Percentiles rank a stretch among this genome's conserved stretches.
Evolutionary conservation across 92 coral and sea anemone species (phyloP).

Genomic region (Zoanthus solanderi): DNA sequence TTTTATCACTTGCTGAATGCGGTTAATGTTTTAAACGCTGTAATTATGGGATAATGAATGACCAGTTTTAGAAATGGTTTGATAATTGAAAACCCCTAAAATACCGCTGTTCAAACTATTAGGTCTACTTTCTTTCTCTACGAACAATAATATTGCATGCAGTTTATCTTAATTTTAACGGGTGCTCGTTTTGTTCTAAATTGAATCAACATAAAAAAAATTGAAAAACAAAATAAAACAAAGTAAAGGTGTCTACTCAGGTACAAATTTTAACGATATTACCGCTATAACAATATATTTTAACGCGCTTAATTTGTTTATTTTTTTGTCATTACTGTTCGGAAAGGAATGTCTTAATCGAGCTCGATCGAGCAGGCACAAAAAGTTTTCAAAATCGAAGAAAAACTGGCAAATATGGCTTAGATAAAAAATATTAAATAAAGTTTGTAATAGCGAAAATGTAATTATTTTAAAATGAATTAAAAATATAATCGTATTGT

Average conservation of each 20-base stretch:
- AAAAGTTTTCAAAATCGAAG: neutral
- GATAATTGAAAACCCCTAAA: constrained; percentile 8
- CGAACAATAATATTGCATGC: neutral
- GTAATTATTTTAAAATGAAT: too few species aligned
- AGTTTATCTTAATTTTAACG: neutral
- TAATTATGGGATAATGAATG: neutral
- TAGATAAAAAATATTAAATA: too few species aligned
- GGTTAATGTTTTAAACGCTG: neutral
- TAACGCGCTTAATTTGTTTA: constrained; percentile 1
- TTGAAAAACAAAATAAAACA: constrained; percentile 3
- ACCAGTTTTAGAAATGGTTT: neutral
- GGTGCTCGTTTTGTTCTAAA: constrained; percentile 20
- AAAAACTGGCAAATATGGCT: too few species aligned
- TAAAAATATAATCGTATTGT: too few species aligned
- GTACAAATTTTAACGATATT: neutral
- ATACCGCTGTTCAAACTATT: neutral
- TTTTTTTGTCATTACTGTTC: constrained; percentile 7
- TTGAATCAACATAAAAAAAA: neutral
- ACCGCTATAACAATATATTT: neutral
- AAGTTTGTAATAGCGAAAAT: too few species aligned
- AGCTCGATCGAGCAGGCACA: neutral
- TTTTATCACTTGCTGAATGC: neutral
- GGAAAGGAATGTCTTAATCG: neutral
- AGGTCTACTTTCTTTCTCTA: neutral
- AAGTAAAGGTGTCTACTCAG: neutral